phyloP scores from a whole-genome alignment of 2,797 vertebrate species.

The Pantherophis vulpinus region DNA sequence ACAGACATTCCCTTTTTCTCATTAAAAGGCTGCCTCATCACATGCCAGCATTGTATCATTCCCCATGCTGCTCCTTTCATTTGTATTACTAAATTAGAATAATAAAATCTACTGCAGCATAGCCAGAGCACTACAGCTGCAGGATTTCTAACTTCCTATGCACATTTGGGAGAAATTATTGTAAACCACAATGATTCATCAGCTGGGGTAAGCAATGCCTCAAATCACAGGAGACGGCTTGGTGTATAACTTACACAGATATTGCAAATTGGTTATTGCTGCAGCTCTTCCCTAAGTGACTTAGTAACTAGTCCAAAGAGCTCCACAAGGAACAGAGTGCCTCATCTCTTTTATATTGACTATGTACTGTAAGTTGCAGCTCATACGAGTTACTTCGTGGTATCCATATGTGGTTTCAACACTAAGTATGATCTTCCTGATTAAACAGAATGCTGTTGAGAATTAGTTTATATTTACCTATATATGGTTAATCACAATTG shows the following conservation, averaged over 20 bases:
- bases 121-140: slow-evolving; percentile 31
- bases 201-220: slow-evolving; percentile 37
- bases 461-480: not conserved
- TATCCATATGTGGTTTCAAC: not conserved
- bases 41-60: not conserved
- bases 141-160: not conserved
- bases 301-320: slow-evolving; percentile 17
- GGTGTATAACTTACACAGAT: not conserved
- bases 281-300: slow-evolving; percentile 21
- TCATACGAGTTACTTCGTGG: not conserved
- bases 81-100: slow-evolving; percentile 29
- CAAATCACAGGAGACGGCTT: slow-evolving; percentile 5
- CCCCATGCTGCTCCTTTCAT: slow-evolving; percentile 22
- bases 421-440: not conserved
- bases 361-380: not conserved
- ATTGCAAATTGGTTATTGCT: slow-evolving; percentile 24
- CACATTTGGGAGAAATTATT: slow-evolving; percentile 28
- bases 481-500: not conserved
- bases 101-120: slow-evolving; percentile 32
- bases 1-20: not conserved
- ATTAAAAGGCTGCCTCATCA: not conserved
- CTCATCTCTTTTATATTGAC: not conserved
- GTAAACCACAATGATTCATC: slow-evolving; percentile 22
- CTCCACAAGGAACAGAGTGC: not conserved
- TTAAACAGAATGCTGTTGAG: not conserved